Evolutionary conservation across 2,888 invertebrate species (phyloP), one percentile per base, ranked within the genome.

Genomic region (Oscheius sp.): DNA sequence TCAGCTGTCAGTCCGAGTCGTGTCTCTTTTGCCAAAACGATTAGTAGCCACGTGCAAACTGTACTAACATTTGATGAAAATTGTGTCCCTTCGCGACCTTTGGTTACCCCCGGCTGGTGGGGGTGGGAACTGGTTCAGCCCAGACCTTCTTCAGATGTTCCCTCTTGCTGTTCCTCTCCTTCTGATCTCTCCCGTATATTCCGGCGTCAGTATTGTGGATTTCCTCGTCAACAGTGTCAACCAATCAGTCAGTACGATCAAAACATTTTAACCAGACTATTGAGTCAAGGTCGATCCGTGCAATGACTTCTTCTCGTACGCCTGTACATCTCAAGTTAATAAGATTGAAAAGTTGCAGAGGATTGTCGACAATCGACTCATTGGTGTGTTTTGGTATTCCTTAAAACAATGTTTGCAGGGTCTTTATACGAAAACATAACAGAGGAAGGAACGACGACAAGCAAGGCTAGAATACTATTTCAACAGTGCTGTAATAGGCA

Each of bases 301-400:
- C 48, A 7, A 5, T 21, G 63, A 63, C 29, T 63, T 63, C 48
- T 63, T 63, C 29, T 13, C 13, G 47, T 63, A 48, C 48, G 63
- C 63, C 48, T 63, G 63, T 63, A 63, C 63, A 4, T 47, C 63
- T 0, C 47, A 63, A 32, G 63, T 48, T 48, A 63, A 48, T n/a
- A 47, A 47, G 29, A 63, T 63, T 1, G 63, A 47, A n/a, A 63
- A 63, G 32, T 29, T 63, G 21, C 63, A 63, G n/a, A 37, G 63
- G n/a, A 47, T 63, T 21, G 63, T 63, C 29, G 50, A 63, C 29
- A 63, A 63, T 48, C 63, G 63, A 10, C 63, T 63, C n/a, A 63
- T 63, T 11, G 29, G 63, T 63, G 21, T 21, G 21, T 21, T 21
- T 21, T 4, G 48, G 63, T 35, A n/a, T 50, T 21, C 47, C 48